Conservation (phyloP, 2,797 vertebrate species). For the Eutrigla gurnardus region DNA sequence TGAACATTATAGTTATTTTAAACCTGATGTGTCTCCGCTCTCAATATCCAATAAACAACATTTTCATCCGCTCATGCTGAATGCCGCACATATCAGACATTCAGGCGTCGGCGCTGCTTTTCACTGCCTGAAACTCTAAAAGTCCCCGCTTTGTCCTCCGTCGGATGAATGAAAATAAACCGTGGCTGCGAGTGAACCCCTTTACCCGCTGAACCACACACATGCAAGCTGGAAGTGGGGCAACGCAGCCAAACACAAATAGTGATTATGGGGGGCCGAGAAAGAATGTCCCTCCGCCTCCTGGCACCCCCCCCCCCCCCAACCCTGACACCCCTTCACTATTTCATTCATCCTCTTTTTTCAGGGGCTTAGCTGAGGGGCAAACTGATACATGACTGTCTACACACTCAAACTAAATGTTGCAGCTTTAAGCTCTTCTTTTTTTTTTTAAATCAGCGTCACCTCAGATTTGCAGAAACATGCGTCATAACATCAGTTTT, state of each 20-base stretch:
- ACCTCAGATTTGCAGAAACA: not conserved
- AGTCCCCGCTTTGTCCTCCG: slow-evolving; percentile 65
- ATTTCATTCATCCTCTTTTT: slow-evolving; percentile 75
- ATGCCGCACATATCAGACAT: slow-evolving; percentile 70
- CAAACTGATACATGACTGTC: slow-evolving; percentile 40
- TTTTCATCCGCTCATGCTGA: not conserved
- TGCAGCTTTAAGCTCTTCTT: not conserved
- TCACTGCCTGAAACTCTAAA: slow-evolving; percentile 54
- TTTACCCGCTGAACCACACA: slow-evolving; percentile 48
- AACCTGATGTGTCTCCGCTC: no score
- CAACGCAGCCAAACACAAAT: slow-evolving; percentile 74
- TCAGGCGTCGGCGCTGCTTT: slow-evolving; percentile 72
- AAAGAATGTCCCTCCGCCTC: slow-evolving; percentile 71
- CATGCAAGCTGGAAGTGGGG: slow-evolving; percentile 64
- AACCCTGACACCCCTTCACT: slow-evolving; percentile 48
- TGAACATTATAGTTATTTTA: not conserved
- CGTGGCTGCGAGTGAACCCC: slow-evolving; percentile 64
- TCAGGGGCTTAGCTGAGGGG: slow-evolving; percentile 40
- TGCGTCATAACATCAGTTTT: not conserved
- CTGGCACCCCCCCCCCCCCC: slow-evolving; percentile 63
- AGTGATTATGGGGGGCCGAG: slow-evolving; percentile 74
- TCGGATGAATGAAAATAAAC: slow-evolving; percentile 74
- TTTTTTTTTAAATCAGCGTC: not conserved
- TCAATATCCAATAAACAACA: not conserved
- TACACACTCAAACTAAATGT: slow-evolving; percentile 1